phyloP scores from a whole-genome alignment of 2,888 invertebrate genomes.

The Drosophila maculinotata region DNA sequence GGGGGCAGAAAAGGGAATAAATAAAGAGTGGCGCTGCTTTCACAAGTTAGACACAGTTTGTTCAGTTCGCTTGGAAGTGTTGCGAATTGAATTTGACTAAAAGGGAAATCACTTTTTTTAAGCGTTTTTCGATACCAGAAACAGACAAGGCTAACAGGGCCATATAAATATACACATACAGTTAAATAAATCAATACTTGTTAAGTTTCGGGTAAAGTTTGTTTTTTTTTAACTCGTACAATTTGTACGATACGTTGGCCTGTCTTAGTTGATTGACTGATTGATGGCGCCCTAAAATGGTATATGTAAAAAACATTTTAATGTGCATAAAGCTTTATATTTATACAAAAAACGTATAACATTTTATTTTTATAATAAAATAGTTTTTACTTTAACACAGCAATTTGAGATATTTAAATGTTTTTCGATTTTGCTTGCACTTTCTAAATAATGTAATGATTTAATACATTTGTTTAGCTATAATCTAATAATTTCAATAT shows the following conservation, averaged over 20 bases:
- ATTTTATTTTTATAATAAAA: too few relatives aligned
- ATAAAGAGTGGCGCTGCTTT: constrained; percentile 24
- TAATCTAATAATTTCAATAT: constrained; percentile 2
- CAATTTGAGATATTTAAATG: background rate
- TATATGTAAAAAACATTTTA: too few relatives aligned
- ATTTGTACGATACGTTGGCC: background rate
- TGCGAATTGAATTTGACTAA: constrained; percentile 29
- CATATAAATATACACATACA: background rate
- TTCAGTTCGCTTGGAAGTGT: constrained; percentile 12
- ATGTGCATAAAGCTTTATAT: too few relatives aligned
- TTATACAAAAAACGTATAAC: too few relatives aligned
- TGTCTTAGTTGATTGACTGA: background rate
- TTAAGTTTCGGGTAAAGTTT: background rate
- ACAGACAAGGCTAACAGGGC: background rate
- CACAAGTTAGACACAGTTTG: constrained; percentile 31
- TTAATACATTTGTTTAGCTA: too few relatives aligned
- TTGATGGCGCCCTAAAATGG: too few relatives aligned
- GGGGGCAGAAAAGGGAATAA: background rate
- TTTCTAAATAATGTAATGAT: background rate
- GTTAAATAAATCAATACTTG: constrained; percentile 1
- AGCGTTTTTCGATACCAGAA: constrained; percentile 10
- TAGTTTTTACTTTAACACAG: too few relatives aligned
- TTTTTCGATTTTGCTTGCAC: background rate
- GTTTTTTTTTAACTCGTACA: background rate
- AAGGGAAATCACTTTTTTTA: constrained; percentile 22